Evolutionary conservation across 1,140 invertebrate genomes (phyloP), one percentile per base, ranked within the genome.

Genomic region (Eurosta solidaginis): DNA sequence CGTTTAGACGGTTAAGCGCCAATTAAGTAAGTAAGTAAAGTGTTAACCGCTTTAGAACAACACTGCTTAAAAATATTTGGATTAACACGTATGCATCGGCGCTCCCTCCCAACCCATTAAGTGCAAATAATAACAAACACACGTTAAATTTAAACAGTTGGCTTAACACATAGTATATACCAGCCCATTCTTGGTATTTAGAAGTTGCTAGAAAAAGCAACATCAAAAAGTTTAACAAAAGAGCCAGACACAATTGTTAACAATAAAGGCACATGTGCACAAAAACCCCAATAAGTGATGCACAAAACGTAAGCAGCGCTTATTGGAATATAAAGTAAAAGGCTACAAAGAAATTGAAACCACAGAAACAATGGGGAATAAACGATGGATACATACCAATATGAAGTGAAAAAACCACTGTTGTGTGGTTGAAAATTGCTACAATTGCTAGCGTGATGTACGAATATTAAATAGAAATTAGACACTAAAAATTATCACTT

Each of bases 71-170:
- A n/a, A n/a, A n/a, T n/a, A n/a, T n/a, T n/a, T n/a, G n/a, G n/a
- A n/a, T n/a, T n/a, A n/a, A n/a, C n/a, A n/a, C n/a, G n/a, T n/a
- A n/a, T 36, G 22, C 10, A 52, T 20, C 25, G 12, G 27, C 22
- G 12, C 14, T 9, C 2, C 25, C 25, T 12, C 25, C 12, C 54
- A 14, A 29, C 4, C 25, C 27, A n/a, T n/a, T n/a, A n/a, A n/a
- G n/a, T n/a, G n/a, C 22, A 12, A 27, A 25, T 33, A 33, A 17
- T 68, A n/a, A 68, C 40, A 68, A 68, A 68, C 59, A 40, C 36
- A 68, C 36, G 59, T 17, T 68, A 7, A 33, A 68, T 68, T 68
- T 68, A 68, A 68, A 68, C 59, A 68, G 59, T 68, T 68, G 59
- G 59, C 33, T 68, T 17, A 40, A 68, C 33, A n/a, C 33, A 68